Base-by-base conservation (phyloP, 2,113 vertebrate species). In the Corydoras maculifer region DNA sequence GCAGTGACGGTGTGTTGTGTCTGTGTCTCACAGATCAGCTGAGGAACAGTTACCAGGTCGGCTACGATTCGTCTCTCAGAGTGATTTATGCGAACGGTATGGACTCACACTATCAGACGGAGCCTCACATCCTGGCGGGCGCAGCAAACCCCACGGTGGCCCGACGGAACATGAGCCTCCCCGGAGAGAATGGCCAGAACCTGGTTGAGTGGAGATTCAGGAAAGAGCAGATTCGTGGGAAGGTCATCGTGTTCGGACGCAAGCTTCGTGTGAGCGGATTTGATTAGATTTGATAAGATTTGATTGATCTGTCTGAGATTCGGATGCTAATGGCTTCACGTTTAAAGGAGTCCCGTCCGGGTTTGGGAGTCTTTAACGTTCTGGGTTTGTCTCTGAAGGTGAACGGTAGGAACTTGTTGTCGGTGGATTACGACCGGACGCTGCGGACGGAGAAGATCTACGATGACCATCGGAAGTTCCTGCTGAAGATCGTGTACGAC, bases 201-300 rank as follows among this genome's bases (percentile, higher is more conserved):
- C 75, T 98, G 84, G 96, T 98, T 79, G 97, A 99, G 63, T 99
- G 97, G 97, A 86, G 97, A 57, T 98, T 98, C 87, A 89, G 96
- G 18, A 98, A 98, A 73, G 97, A 99, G 74, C 96, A 99, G 83
- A 88, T 91, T 12, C 86, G 94, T 57, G 97, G 97, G 35, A 98
- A 96, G 76, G 91, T 99, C 81, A 95, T 94, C 0, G 95, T 99
- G 53, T 98, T 97, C 32, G 97, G 96, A 29, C 90, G 95, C 50
- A 99, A 99, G 75, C 93, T 99, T 55, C 87, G 97, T 90, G 96
- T 99, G 74, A 87, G 90, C 69, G 35, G 7, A 5, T 43, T 8
- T 2, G 35, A 5, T 8, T 8, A 2, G 35, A 43, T 43, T 43
- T 43, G 18, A 25, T 25, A 1, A 25, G 18, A 25, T 25, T 25